Evolutionary conservation across 2,888 invertebrate genomes (phyloP), one percentile per base, ranked within the genome.

Genomic region (Serrognathus titanus): DNA sequence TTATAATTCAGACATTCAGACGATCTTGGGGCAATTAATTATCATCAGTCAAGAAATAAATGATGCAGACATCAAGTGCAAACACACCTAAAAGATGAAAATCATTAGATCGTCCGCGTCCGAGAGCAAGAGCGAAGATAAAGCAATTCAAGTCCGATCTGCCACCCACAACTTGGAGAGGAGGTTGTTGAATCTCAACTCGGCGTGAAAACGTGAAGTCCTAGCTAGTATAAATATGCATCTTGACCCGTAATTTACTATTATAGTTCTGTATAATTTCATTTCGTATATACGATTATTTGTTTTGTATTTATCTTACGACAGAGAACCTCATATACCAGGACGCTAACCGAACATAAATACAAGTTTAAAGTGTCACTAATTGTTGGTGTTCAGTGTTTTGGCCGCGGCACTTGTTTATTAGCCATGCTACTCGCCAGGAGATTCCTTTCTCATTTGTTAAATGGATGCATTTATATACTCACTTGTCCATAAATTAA

Each of bases 231-330:
- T 62, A 60, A 62, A 62, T 60, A 60, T 58, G 60, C 60, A 60
- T 63, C 62, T 63, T 63, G 64, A 61, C 59, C 63, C 57, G 65
- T 66, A 63, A 68, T 66, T 68, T 66, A 68, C 68, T 68, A 68
- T 65, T 66, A 66, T 65, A 64, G 65, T 64, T 64, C 59, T 62
- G 63, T 65, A 64, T 67, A 64, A 67, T 65, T 61, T 63, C 62
- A 53, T 56, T 53, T 16, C 46, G 46, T 20, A 37, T 53, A 47
- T 49, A 41, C 36, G 48, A 37, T 49, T 43, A 63, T 65, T 64
- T 63, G 63, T 63, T 65, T 65, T 61, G 62, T 64, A 62, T 64
- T 63, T 65, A 63, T 64, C 60, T 63, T 62, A 61, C 45, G 61
- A 57, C 55, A 51, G 52, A 57, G 58, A 62, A 58, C 43, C 43